Evolutionary conservation across 2,797 vertebrate genomes (phyloP), one percentile per base, ranked within the genome.

Genomic region (Gymnoscopelus microlampas): DNA sequence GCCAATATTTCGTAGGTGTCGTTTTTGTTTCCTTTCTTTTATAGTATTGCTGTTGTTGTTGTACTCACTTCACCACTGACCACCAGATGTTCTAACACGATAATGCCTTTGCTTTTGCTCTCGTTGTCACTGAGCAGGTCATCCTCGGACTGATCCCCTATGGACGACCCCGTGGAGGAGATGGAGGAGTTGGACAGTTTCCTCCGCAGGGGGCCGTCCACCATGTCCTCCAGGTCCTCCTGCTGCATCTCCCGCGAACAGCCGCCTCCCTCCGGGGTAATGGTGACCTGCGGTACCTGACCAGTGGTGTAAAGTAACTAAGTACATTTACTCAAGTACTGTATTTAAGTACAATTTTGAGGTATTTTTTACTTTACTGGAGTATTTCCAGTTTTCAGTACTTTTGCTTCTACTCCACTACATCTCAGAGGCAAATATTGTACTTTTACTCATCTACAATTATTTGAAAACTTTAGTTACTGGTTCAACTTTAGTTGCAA

Each of bases 41-140:
- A 29, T 4, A 29, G 26, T 29, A 19, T 19, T 19, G 19, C 26
- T 29, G 26, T 29, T 29, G 35, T 39, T 44, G 0, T 44, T 9
- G 8, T 6, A 84, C 94, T 88, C 77, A 98, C 97, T 93, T 96
- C 95, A 79, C 72, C 92, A 0, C 82, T 57, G 78, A 96, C 96
- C 84, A 94, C 95, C 82, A 96, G 78, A 13, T 93, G 94, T 89
- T 98, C 97, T 74, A 98, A 78, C 63, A 96, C 96, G 80, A 98
- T 90, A 86, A 97, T 96, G 83, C 96, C 97, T 88, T 96, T 95
- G 92, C 96, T 97, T 83, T 95, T 95, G 84, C 91, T 96, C 91
- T 98, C 96, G 77, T 91, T 96, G 94, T 98, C 98, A 82, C 97
- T 98, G 70, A 98, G 92, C 60, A 98, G 79, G 55, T 98, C 98